Conservation (phyloP, 2,888 invertebrate genomes). For the Poecilobothrus nobilitatus region DNA sequence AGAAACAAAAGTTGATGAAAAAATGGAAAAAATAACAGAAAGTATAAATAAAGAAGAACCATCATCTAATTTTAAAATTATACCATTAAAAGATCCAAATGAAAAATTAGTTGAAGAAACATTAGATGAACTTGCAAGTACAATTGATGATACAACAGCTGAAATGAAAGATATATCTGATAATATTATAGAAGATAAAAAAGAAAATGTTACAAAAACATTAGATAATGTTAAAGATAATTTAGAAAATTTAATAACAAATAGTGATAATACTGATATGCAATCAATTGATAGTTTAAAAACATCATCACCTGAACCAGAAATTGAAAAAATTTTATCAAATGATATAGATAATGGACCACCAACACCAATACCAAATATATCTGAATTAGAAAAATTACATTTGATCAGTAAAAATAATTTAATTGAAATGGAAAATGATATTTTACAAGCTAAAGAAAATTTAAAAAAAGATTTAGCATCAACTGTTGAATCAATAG, state of each 20-base stretch:
- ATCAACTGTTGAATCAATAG: not conserved
- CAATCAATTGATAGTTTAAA: constrained; percentile 33
- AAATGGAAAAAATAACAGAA: not conserved
- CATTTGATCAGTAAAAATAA: not conserved
- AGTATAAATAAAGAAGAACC: not conserved
- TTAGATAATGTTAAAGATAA: not conserved
- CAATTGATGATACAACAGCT: constrained; percentile 5
- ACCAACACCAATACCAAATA: constrained; percentile 38
- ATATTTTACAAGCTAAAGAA: not conserved
- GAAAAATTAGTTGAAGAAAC: constrained; percentile 7
- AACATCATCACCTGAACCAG: constrained; percentile 41
- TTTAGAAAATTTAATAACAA: not conserved
- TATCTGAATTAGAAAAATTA: constrained; percentile 34
- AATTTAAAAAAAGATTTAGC: not conserved
- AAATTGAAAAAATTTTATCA: constrained; percentile 39
- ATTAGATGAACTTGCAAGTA: constrained; percentile 3
- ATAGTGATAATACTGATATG: constrained; percentile 1
- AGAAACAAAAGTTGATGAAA: not conserved
- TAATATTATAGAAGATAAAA: not conserved
- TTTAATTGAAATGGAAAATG: not conserved
- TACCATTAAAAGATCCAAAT: constrained; percentile 7
- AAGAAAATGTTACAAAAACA: not conserved
- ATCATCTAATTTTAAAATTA: not conserved
- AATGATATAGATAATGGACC: constrained; percentile 32
- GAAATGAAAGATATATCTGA: not conserved